Evolutionary conservation across 2,888 invertebrate species (phyloP).

Genomic region (Fragum fragum): DNA sequence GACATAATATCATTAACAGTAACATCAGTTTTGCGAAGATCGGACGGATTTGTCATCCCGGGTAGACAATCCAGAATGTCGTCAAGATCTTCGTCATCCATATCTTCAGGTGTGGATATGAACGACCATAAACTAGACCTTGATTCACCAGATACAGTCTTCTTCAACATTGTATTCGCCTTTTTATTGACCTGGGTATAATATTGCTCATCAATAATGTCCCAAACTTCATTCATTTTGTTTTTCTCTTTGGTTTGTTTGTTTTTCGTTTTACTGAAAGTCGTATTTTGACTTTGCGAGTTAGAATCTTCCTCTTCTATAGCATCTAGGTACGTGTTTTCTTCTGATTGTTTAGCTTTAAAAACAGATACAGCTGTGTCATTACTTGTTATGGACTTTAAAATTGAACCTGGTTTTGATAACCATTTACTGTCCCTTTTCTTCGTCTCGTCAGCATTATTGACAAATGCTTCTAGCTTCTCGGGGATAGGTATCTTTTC

Average conservation of each 20-base stretch:
- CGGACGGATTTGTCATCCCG: conserved; percentile 69
- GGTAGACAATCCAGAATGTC: conserved; percentile 76
- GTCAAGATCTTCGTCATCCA: conserved; percentile 69
- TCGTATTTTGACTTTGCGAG: conserved; percentile 27
- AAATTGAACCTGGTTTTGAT: conserved; percentile 68
- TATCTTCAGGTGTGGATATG: conserved; percentile 71
- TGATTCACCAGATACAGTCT: conserved; percentile 72
- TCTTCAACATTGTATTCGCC: conserved; percentile 64
- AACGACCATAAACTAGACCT: conserved; percentile 74
- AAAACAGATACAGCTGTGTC: conserved; percentile 72
- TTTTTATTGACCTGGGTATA: conserved; percentile 69
- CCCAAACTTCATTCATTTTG: conserved; percentile 65
- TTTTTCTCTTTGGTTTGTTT: conserved; percentile 59
- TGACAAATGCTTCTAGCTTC: conserved; percentile 64
- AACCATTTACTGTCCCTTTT: conserved; percentile 68
- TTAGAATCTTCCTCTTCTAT: conserved; percentile 76
- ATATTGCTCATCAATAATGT: conserved; percentile 70
- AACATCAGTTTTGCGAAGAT: conserved; percentile 53
- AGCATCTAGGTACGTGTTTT: conserved; percentile 65
- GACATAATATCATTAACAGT: conserved; percentile 65
- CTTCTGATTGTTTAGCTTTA: conserved; percentile 67
- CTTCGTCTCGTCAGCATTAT: conserved; percentile 51
- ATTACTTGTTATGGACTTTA: conserved; percentile 70
- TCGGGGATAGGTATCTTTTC: conserved; percentile 41
- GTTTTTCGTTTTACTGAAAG: conserved; percentile 37